Conservation (phyloP, 2,797 vertebrate species). For the Coccyzus lansbergi region DNA sequence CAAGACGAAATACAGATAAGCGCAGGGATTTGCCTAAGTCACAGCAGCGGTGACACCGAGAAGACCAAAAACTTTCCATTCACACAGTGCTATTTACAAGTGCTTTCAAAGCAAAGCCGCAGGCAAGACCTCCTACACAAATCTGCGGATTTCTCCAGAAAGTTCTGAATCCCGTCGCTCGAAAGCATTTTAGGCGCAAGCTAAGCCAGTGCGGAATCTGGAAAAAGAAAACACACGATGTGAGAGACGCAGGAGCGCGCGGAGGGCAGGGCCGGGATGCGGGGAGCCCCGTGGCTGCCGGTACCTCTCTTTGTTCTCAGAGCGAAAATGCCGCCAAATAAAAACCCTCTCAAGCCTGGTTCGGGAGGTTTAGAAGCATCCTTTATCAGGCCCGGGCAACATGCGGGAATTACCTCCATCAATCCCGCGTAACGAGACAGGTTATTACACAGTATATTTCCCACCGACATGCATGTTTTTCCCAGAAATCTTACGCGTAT, state of each 20-base stretch:
- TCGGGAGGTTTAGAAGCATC: too few species aligned
- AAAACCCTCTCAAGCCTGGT: too few species aligned
- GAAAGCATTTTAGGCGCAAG: background rate
- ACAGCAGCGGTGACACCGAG: background rate
- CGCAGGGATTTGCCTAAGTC: fast-evolving
- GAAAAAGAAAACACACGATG: fast-evolving
- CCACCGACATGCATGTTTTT: too few species aligned
- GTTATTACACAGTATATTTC: too few species aligned
- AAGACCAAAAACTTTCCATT: background rate
- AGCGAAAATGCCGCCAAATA: too few species aligned
- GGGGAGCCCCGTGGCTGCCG: too few species aligned
- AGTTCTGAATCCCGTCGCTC: background rate
- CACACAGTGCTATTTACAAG: background rate
- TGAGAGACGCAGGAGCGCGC: fast-evolving
- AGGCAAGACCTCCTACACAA: background rate
- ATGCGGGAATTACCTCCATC: too few species aligned
- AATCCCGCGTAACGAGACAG: too few species aligned
- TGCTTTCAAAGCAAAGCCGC: background rate
- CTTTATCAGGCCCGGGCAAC: too few species aligned
- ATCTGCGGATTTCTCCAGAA: background rate
- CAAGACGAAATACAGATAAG: background rate
- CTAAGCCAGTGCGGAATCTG: fast-evolving
- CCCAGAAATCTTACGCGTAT: too few species aligned
- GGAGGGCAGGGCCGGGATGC: too few species aligned
- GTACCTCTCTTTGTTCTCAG: too few species aligned